These are phyloP conservation scores for Drosophila malerkotliana DNA, from an alignment of 1,140 invertebrate species.

Conservation along the genomic window DNA sequence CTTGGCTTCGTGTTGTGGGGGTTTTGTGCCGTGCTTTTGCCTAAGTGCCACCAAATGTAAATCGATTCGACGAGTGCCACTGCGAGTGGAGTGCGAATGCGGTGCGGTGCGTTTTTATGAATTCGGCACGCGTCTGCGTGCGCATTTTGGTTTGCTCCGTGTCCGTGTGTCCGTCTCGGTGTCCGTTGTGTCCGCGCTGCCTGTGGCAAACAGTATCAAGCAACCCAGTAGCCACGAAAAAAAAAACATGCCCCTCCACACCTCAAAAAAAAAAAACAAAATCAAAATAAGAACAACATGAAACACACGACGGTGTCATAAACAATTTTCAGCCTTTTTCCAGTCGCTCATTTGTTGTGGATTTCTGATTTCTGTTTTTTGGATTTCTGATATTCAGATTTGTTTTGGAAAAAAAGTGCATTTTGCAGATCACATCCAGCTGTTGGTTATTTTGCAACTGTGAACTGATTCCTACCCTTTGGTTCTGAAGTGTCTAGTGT, in stretches of 20 bases:
- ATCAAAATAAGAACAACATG: slow-evolving; percentile 3
- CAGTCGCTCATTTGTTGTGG: slow-evolving; percentile 24
- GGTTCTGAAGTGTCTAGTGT: background rate
- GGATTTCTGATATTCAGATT: slow-evolving; percentile 22
- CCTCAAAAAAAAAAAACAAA: background rate
- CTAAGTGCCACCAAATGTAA: slow-evolving; percentile 70
- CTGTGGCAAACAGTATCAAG: slow-evolving; percentile 22
- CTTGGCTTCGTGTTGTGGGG: slow-evolving; percentile 37
- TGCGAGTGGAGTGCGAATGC: slow-evolving; percentile 21
- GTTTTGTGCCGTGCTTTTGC: slow-evolving; percentile 40
- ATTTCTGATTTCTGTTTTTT: slow-evolving; percentile 22
- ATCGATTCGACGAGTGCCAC: slow-evolving; percentile 62
- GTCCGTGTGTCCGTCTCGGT: background rate
- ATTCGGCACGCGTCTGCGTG: slow-evolving; percentile 79
- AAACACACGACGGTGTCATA: slow-evolving; percentile 36
- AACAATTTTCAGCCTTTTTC: slow-evolving; percentile 45
- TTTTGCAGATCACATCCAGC: slow-evolving; percentile 25
- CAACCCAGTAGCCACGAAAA: slow-evolving; percentile 3
- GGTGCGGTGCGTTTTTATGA: slow-evolving; percentile 66
- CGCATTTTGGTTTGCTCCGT: slow-evolving; percentile 63
- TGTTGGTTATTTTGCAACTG: slow-evolving; percentile 41
- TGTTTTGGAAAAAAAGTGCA: slow-evolving; percentile 15
- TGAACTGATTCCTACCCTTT: slow-evolving; percentile 34
- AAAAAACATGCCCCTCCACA: background rate
- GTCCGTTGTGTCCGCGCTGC: background rate